These are phyloP conservation scores for Chaetorhynchus papuensis DNA, from an alignment of 2,113 vertebrate species.

Conservation along the genomic window DNA sequence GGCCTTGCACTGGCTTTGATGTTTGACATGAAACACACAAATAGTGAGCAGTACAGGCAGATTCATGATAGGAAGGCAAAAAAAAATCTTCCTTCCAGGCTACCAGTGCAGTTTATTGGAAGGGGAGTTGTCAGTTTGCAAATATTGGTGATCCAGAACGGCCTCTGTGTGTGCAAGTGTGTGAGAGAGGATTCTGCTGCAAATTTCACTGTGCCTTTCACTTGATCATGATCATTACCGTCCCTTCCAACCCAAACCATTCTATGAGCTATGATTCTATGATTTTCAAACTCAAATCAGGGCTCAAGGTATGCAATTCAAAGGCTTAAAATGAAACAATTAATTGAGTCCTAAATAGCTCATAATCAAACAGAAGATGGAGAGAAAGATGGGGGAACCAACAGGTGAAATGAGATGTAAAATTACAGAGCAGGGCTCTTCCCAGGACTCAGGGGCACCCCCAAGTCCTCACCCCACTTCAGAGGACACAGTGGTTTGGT, in stretches of 20 bases:
- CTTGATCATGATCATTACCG: neutral
- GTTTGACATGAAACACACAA: neutral
- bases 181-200: neutral
- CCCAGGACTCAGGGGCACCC: accelerated
- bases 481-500: neutral
- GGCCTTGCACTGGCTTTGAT: neutral
- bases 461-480: neutral
- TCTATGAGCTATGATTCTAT: neutral
- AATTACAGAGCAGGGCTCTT: neutral
- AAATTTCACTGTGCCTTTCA: neutral
- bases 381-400: neutral
- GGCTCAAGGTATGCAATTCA: neutral
- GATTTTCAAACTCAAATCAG: neutral
- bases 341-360: neutral
- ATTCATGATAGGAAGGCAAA: neutral
- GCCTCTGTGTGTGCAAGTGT: neutral
- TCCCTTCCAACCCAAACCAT: neutral
- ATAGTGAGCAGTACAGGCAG: neutral
- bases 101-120: neutral
- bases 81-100: neutral
- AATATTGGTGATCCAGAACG: neutral
- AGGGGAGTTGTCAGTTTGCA: neutral
- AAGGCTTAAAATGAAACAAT: neutral
- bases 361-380: neutral
- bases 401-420: neutral